Base-by-base conservation (phyloP, 1,140 invertebrate species). In the Heliothis virescens region DNA sequence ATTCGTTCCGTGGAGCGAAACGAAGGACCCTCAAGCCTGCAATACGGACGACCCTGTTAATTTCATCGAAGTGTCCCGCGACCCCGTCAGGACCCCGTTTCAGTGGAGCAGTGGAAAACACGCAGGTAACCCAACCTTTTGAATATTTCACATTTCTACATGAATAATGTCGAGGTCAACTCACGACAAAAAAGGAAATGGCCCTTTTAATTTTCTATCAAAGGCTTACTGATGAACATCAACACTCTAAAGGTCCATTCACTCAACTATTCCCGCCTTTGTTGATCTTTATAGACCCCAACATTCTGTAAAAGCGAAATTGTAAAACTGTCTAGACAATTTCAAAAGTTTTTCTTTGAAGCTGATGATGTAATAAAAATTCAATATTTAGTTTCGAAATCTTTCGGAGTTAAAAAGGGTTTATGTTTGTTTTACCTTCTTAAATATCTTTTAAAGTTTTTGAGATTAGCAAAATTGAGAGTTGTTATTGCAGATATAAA, bases 31-130 rank as follows among this genome's bases (percentile, higher is more conserved):
- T 26, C 82, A 86, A 62, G 93, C 92, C 34, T 94, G 92, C 82
- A 92, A 90, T 62, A 94, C 92, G 7, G 90, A 94, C 80, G 92
- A 94, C 79, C 92, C 92, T 26, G 85, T 93, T 77, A 91, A 91
- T 62, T 97, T 95, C 83, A 84, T 94, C 75, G 83, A 95, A 47
- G 90, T 93, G 1, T 96, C 96, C 7, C 94, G 97, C 11, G 97
- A 98, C 90, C 96, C 96, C 0, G 95, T 90, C 4, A 94, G 97
- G 5, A 96, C 96, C 1, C 97, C 97, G 0, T 97, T 98, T 88
- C 97, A 97, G 82, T 98, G 98, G 97, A 95, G 95, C 79, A 91
- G 91, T 60, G 90, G 91, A 0, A 87, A 81, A 21, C 95, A 96
- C 86, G 97, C 96, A 74, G 97, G 97, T 96, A 83, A 9, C 59